These are phyloP conservation scores for Neogobius melanostomus DNA, from an alignment of 2,113 vertebrate genomes.

Conservation along the genomic window DNA sequence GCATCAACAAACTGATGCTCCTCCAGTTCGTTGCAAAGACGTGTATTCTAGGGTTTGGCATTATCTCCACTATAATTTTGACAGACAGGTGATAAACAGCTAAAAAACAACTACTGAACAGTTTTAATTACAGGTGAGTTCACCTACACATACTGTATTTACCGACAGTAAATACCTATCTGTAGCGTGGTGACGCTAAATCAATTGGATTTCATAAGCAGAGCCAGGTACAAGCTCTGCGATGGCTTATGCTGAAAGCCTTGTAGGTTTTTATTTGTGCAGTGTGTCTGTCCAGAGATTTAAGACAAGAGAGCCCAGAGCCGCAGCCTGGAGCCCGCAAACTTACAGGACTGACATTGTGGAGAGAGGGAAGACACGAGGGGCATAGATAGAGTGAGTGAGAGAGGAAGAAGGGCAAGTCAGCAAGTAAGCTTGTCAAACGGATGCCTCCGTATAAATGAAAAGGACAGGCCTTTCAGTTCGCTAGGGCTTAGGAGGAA, in stretches of 20 bases:
- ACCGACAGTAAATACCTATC: too few species aligned
- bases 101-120: too few species aligned
- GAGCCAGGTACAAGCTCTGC: neutral
- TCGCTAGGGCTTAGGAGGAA: too few species aligned
- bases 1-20: too few species aligned
- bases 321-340: slow-evolving; percentile 14
- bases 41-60: too few species aligned
- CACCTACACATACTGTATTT: too few species aligned
- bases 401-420: slow-evolving; percentile 7
- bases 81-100: too few species aligned
- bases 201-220: slow-evolving; percentile 32
- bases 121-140: too few species aligned
- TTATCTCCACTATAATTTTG: too few species aligned
- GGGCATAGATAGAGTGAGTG: neutral
- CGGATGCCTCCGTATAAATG: too few species aligned
- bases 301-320: slow-evolving; percentile 27
- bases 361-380: slow-evolving; percentile 28
- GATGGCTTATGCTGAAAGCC: neutral
- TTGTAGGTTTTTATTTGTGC: slow-evolving; percentile 35
- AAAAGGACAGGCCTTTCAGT: too few species aligned
- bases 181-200: slow-evolving; percentile 19
- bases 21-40: too few species aligned
- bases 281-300: slow-evolving; percentile 29
- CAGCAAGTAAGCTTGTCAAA: slow-evolving; percentile 10
- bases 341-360: slow-evolving; percentile 13